Evolutionary conservation across 2,888 invertebrate species (phyloP), one percentile per base, ranked within the genome.

Genomic region (Epirrhoe alternata): DNA sequence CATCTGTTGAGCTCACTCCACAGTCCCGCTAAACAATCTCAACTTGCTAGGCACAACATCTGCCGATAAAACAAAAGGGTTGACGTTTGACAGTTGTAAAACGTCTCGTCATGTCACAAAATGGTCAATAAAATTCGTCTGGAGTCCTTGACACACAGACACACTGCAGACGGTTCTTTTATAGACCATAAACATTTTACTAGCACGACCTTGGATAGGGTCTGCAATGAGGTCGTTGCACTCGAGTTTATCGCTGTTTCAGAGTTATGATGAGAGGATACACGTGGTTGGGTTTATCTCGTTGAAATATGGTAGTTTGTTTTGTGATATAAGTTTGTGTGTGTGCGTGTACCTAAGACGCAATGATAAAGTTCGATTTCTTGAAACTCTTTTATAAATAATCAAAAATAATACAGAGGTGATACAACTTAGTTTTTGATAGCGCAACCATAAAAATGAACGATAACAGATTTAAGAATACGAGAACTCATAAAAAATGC

Each of bases 181-280:
- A 93, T 92, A 90, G 92, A 82, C 91, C 88, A 93, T 93, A 92
- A 92, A 93, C 91, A 92, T 92, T 93, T 92, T 92, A 92, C 92
- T 92, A 92, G 90, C 90, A 69, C 90, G 89, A 89, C 92, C 93
- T 92, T 92, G 91, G 75, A 83, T 88, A 87, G 90, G 91, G 92
- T 90, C 88, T 92, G 90, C 91, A 91, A 83, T 86, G 88, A 87
- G 92, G 90, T 90, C 90, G 88, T 87, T 93, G 92, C 91, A 92
- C 92, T 83, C 83, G 74, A 78, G 74, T 86, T 87, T 88, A 87
- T 85, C 82, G 85, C 81, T 83, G 81, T 80, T 83, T 81, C 76
- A 78, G 77, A 77, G 80, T 80, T 83, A 80, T 83, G 83, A 85
- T 81, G 78, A 82, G 79, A 72, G 66, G 66, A 66, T 63, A 71